Evolutionary conservation across 2,113 vertebrate genomes (phyloP), one percentile per base, ranked within the genome.

Genomic region (Todiramphus saurophagus): DNA sequence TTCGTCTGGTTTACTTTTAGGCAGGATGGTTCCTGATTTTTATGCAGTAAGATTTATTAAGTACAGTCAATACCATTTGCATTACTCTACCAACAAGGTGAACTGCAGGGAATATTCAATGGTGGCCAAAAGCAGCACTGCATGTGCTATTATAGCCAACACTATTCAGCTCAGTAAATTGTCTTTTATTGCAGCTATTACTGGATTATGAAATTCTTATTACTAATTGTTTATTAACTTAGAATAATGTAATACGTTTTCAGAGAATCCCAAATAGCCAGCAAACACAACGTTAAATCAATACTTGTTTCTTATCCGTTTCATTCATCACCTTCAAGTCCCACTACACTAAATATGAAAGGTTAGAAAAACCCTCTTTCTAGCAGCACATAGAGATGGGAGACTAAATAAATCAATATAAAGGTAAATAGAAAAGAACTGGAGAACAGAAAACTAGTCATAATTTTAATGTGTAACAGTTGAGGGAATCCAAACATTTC

Each of bases 171-270:
- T 78, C 83, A 78, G 24, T 81, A 92, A 92, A 72, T 91, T 90
- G 46, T 72, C 62, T 19, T 84, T 91, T 91, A 96, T 75, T 93
- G 69, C 83, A 87, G 30, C 73, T 82, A 60, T 92, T 91, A 96
- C 39, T 83, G 66, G 64, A 94, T 94, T 95, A 96, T 87, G 69
- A 84, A 92, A 96, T 81, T 78, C 91, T 89, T 89, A 78, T 89
- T 94, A 78, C n/a, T 91, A 96, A 96, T 91, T 94, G 91, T 87
- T 93, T 93, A 96, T 92, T 95, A 96, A 75, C 80, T 91, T 56
- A 81, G 64, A 91, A 89, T 94, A 95, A 94, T 60, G 17, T 37
- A 79, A 55, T 56, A 41, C 21, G 19, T 70, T 91, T 91, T 70
- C 89, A 78, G 68, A 94, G 66, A 86, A 92, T 21, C 21, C 68